A percentile compares a stretch with the other conserved stretches of the same genome.
Conservation (phyloP, 2,113 vertebrate genomes). For the Epinephelus lanceolatus region DNA sequence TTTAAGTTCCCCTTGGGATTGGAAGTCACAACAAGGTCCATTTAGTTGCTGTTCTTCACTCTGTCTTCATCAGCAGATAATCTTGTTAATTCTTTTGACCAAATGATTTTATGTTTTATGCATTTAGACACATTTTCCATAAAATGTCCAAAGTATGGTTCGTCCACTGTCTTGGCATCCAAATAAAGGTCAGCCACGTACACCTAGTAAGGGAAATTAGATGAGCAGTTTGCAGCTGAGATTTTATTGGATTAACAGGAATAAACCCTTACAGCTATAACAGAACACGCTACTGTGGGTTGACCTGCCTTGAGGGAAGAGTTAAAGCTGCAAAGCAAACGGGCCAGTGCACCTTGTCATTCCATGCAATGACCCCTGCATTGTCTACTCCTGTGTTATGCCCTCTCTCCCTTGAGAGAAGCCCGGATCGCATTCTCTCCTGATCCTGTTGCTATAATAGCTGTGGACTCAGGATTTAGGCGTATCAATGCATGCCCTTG, state of each 20-base stretch:
- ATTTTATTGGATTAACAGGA: constrained; percentile 27
- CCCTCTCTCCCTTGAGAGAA: constrained; percentile 41
- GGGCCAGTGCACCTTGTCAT: constrained; percentile 64
- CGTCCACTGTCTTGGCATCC: constrained; percentile 30
- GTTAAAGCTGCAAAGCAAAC: constrained; percentile 68
- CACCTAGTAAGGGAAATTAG: not conserved
- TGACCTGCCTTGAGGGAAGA: constrained; percentile 66
- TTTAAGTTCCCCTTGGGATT: too few relatives aligned
- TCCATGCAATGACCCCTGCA: constrained; percentile 48
- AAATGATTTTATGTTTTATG: not conserved
- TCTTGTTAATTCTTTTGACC: not conserved
- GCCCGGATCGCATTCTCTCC: constrained; percentile 23
- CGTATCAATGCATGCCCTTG: constrained; percentile 35
- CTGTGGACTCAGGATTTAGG: constrained; percentile 46
- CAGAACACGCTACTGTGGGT: constrained; percentile 58
- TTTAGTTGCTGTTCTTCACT: not conserved
- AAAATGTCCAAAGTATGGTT: not conserved
- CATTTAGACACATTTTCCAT: not conserved
- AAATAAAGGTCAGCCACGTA: constrained; percentile 30
- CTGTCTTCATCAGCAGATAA: not conserved
- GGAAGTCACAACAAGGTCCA: not conserved
- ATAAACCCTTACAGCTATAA: constrained; percentile 61
- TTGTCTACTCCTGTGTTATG: constrained; percentile 55
- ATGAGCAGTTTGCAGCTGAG: constrained; percentile 10
- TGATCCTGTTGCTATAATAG: constrained; percentile 37